These are phyloP conservation scores for Cephalopholis sonnerati DNA, from an alignment of 2,113 vertebrate species.

Conservation along the genomic window DNA sequence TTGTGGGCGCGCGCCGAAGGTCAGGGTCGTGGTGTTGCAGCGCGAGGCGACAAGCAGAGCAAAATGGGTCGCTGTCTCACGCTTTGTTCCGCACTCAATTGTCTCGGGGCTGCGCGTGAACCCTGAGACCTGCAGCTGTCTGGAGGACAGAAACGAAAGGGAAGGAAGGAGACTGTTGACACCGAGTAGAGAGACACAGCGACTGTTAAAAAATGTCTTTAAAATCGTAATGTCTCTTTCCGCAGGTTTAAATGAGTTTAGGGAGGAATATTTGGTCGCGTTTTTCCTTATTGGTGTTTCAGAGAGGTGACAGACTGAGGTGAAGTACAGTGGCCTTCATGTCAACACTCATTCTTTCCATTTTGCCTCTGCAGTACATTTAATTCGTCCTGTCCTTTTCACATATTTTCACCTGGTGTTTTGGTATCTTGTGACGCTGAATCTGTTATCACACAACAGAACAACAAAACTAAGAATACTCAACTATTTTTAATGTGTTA, in stretches of 20 bases:
- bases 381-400: background rate
- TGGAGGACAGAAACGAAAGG: constrained; percentile 38
- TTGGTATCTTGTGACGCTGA: background rate
- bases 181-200: background rate
- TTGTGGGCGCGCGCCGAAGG: constrained; percentile 72
- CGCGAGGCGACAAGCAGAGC: constrained; percentile 79
- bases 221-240: background rate
- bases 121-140: constrained; percentile 76
- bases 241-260: background rate
- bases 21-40: constrained; percentile 79
- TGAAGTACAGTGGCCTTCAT: background rate
- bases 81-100: constrained; percentile 83
- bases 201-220: background rate
- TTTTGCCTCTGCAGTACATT: background rate
- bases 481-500: background rate
- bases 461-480: no score
- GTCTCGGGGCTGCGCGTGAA: constrained; percentile 79
- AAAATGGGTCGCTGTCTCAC: constrained; percentile 76
- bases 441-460: background rate
- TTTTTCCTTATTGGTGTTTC: background rate
- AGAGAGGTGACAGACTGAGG: background rate
- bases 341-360: background rate
- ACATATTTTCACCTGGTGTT: background rate
- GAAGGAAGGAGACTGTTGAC: constrained; percentile 6
- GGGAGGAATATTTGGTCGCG: background rate